Conservation (phyloP, 2,888 invertebrate genomes). For the Acanthococcus lagerstroemiae region DNA sequence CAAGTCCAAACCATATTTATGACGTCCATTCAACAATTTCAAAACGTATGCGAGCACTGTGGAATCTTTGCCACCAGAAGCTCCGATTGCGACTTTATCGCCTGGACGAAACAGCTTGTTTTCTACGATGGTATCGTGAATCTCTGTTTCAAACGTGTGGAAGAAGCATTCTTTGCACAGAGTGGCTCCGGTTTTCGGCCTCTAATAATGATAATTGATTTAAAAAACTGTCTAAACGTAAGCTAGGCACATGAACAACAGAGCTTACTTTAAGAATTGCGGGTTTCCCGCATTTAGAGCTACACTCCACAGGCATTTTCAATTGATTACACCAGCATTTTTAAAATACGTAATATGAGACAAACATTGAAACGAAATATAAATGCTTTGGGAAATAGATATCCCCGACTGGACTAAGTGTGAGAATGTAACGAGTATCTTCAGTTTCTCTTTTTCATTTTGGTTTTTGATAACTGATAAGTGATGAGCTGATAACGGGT, state of each 20-base stretch:
- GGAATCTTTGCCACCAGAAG: constrained; percentile 92
- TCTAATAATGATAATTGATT: constrained; percentile 44
- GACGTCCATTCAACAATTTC: constrained; percentile 78
- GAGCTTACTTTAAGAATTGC: constrained; percentile 60
- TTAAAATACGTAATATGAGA: too few species aligned
- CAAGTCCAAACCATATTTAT: constrained; percentile 81
- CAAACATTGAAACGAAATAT: too few species aligned
- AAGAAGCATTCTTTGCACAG: constrained; percentile 93
- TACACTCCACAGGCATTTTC: constrained; percentile 60
- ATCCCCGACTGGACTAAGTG: too few species aligned
- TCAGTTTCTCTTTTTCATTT: too few species aligned
- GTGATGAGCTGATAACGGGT: too few species aligned
- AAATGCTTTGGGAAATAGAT: too few species aligned
- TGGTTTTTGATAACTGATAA: too few species aligned
- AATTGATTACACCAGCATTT: too few species aligned
- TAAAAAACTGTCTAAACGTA: neutral
- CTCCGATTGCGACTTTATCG: constrained; percentile 83
- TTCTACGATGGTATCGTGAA: constrained; percentile 78
- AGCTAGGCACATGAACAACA: too few species aligned
- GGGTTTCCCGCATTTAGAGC: constrained; percentile 60
- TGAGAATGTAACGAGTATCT: too few species aligned
- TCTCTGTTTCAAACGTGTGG: constrained; percentile 85
- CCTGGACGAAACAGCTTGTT: constrained; percentile 72
- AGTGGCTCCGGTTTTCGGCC: constrained; percentile 83
- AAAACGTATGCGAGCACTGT: constrained; percentile 92